Evolutionary conservation across 2,888 invertebrate genomes (phyloP).

Genomic region (Gymnosoma rotundatum): DNA sequence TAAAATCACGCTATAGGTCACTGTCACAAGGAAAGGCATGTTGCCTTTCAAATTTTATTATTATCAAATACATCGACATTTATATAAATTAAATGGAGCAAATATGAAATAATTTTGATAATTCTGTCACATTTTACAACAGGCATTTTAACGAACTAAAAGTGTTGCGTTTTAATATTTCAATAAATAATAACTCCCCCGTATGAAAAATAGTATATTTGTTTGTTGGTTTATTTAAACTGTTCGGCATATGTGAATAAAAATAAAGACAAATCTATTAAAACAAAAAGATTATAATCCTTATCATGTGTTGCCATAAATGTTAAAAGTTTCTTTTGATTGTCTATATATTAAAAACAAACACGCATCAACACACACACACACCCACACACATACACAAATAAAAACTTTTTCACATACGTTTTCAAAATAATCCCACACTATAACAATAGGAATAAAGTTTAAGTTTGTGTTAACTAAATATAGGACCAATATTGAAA

Average conservation of each 20-base stretch:
- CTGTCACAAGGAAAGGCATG: too few relatives aligned
- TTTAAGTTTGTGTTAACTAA: slow-evolving; percentile 39
- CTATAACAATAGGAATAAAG: background rate
- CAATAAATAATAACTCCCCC: too few relatives aligned
- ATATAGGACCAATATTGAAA: slow-evolving; percentile 48
- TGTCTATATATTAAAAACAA: slow-evolving; percentile 34
- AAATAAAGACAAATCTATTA: slow-evolving; percentile 33
- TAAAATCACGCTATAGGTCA: too few relatives aligned
- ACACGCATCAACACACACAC: background rate
- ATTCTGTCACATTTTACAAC: too few relatives aligned
- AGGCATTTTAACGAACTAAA: too few relatives aligned
- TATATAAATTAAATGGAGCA: too few relatives aligned
- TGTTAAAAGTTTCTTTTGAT: slow-evolving; percentile 59
- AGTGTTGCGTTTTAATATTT: too few relatives aligned
- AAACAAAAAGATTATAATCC: slow-evolving; percentile 56
- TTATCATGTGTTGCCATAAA: slow-evolving; percentile 60
- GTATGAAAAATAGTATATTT: background rate
- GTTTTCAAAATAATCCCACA: slow-evolving; percentile 20
- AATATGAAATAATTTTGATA: too few relatives aligned
- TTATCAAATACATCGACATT: too few relatives aligned
- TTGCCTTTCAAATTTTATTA: too few relatives aligned
- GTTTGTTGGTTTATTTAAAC: too few relatives aligned
- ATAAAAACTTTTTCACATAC: background rate
- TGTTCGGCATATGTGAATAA: slow-evolving; percentile 11
- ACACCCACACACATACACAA: background rate